Evolutionary conservation across 2,113 vertebrate genomes (phyloP), one percentile per base, ranked within the genome.

Genomic region (Hydrochoerus hydrochaeris): DNA sequence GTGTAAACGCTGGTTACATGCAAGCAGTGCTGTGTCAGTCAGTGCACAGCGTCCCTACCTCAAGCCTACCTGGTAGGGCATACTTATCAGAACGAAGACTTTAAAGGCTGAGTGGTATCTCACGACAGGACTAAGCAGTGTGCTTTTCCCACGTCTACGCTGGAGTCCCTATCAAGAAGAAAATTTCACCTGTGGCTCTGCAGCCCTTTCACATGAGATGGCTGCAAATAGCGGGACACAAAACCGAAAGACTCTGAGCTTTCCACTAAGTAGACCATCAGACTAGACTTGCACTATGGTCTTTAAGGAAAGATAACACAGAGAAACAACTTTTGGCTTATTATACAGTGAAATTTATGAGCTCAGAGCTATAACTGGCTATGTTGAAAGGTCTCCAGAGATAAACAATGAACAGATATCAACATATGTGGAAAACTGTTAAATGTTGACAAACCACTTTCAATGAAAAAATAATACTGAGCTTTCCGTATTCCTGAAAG

Each of bases 21-120:
- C 7, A 22, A 49, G 38, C 2, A 90, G 44, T 35, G 4, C 9
- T 26, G 6, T n/a, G 35, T 52, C 13, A 60, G n/a, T 6, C 30
- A 3, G 7, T 41, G 16, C 2, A 2, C 22, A 8, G 14, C 14
- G 3, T 5, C 22, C 16, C 7, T 1, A 22, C 2, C 2, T n/a
- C 1, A 5, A 12, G 35, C 62, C 58, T 54, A 38, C 1, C 14
- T 44, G 17, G 41, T 24, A 24, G 7, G n/a, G 3, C 32, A 57
- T 14, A 46, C 4, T 96, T 65, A 67, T 1, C 2, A 90, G 46
- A 41, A 24, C 26, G 24, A 94, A 77, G 24, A 22, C 6, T 3
- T 19, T n/a, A 44, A 60, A 67, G 69, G 7, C 10, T 35, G 30
- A 78, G 14, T 44, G 3, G 32, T 49, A 6, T 11, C 38, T 32